phyloP scores from a whole-genome alignment of 2,113 vertebrate genomes.

The Dendrocopos noguchii region DNA sequence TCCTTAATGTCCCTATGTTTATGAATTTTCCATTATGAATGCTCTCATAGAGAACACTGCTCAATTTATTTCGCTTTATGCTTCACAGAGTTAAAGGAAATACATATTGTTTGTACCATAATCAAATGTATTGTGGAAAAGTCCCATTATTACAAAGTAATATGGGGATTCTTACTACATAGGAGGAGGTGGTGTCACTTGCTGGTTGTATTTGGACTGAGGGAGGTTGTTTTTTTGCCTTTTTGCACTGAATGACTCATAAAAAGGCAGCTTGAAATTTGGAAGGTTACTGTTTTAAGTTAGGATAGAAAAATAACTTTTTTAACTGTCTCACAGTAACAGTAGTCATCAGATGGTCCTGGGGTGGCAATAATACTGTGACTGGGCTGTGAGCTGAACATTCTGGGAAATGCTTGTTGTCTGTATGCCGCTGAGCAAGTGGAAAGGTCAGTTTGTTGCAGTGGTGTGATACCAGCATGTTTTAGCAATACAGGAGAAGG shows the following conservation, averaged over 20 bases:
- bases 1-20: not conserved
- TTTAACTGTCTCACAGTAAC: not conserved
- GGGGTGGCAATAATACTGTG: not conserved
- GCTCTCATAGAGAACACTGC: not conserved
- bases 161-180: not conserved
- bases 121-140: not conserved
- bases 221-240: not conserved
- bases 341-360: not conserved
- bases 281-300: not conserved
- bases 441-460: not conserved
- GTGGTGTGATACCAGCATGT: not conserved
- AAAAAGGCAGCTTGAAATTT: constrained; percentile 41
- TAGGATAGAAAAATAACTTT: not conserved
- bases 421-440: not conserved
- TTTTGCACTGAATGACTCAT: constrained; percentile 44
- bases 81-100: not conserved
- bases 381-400: not conserved
- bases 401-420: constrained; percentile 6
- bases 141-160: not conserved
- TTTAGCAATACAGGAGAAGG: not conserved
- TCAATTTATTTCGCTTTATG: not conserved
- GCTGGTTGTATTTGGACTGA: not conserved
- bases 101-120: not conserved
- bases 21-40: not conserved
- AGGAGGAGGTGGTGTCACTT: not conserved